These are phyloP conservation scores for Petrocephalus sullivani DNA, from an alignment of 2,797 vertebrate species.

Conservation along the genomic window DNA sequence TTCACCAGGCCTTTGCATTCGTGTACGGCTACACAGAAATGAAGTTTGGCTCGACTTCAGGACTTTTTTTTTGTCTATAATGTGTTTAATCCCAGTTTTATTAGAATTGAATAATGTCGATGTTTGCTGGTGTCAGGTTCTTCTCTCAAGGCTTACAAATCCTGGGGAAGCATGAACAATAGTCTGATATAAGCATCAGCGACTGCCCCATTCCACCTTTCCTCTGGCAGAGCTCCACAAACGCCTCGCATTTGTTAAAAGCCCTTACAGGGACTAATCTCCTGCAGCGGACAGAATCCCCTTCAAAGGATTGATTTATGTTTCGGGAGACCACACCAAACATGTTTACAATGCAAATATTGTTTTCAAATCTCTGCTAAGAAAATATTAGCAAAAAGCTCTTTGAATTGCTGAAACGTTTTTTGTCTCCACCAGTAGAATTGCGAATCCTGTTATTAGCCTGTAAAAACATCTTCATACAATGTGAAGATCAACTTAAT, in stretches of 20 bases:
- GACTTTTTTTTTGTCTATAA: neutral
- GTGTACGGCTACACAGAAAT: neutral
- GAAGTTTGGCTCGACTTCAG: neutral
- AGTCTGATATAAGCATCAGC: neutral
- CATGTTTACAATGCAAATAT: conserved; percentile 12
- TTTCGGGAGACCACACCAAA: neutral
- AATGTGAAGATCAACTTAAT: neutral
- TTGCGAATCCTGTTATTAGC: neutral
- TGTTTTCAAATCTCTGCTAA: neutral
- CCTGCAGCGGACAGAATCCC: neutral
- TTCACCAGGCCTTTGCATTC: neutral
- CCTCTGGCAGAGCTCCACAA: neutral
- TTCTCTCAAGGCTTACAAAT: neutral
- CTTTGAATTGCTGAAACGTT: neutral
- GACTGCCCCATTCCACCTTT: neutral
- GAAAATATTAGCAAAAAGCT: conserved; percentile 9
- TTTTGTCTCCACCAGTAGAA: neutral
- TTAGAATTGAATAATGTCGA: neutral
- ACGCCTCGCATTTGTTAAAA: neutral
- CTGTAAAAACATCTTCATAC: conserved; percentile 2
- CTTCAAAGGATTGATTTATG: conserved; percentile 17
- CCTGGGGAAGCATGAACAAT: neutral
- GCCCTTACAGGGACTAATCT: neutral
- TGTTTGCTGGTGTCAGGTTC: neutral
- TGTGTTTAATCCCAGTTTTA: neutral